These are phyloP conservation scores for Apocheima hispidaria DNA, from an alignment of 2,888 invertebrate species.

Conservation along the genomic window DNA sequence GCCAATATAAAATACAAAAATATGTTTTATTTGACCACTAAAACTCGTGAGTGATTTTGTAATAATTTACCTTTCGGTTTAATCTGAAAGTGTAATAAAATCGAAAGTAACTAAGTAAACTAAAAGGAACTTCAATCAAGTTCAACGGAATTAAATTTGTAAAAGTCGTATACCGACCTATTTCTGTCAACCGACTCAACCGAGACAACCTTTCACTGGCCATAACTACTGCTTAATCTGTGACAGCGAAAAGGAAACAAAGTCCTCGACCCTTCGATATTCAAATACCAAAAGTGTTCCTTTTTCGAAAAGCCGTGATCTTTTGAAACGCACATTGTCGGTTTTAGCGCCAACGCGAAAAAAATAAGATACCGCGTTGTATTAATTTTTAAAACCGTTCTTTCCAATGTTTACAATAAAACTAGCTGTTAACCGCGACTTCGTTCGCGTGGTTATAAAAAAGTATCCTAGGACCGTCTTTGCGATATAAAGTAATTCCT, in stretches of 20 bases:
- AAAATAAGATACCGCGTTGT: too few species aligned
- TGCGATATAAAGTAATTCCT: too few species aligned
- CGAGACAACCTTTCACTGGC: constrained; percentile 27
- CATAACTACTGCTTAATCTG: not conserved
- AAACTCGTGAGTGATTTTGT: not conserved
- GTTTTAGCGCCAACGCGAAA: too few species aligned
- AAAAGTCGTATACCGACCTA: constrained; percentile 23
- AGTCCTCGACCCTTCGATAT: constrained; percentile 67
- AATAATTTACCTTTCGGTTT: not conserved
- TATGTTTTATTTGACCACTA: too few species aligned
- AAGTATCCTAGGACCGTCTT: too few species aligned
- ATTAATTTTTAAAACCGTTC: too few species aligned
- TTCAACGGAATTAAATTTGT: constrained; percentile 5
- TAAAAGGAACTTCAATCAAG: constrained; percentile 1
- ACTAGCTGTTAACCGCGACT: too few species aligned
- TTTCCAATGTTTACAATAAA: too few species aligned
- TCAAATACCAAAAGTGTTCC: constrained; percentile 41
- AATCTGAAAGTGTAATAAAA: not conserved
- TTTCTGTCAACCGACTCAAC: constrained; percentile 23
- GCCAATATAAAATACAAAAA: too few species aligned
- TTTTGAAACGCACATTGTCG: not conserved
- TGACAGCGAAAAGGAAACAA: constrained; percentile 56
- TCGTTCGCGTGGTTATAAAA: too few species aligned
- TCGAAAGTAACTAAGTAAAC: not conserved
- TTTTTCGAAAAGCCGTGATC: not conserved